Percentiles rank a stretch among this genome's conserved stretches.
phyloP scores from a whole-genome alignment of 2,113 vertebrate genomes.

The Raja brachyura region DNA sequence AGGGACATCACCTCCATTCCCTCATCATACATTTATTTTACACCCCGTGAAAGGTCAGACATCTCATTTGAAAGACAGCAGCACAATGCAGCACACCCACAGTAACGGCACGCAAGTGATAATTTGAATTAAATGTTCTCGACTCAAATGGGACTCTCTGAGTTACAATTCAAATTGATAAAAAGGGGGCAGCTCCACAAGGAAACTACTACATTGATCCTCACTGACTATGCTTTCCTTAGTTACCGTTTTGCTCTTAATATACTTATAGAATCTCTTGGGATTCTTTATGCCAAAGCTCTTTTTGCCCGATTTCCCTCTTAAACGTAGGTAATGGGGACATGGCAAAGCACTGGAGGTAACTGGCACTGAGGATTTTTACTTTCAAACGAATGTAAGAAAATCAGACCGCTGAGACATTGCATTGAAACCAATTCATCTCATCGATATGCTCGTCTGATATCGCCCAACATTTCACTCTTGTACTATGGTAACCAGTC shows the following conservation, averaged over 20 bases:
- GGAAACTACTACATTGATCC: no score
- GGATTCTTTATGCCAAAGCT: no score
- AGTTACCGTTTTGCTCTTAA: no score
- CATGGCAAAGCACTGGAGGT: background rate
- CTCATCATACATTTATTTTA: no score
- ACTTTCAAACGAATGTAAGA: background rate
- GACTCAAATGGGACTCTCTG: background rate
- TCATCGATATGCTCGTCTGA: background rate
- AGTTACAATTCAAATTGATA: background rate
- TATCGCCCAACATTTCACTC: background rate
- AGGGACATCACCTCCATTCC: background rate
- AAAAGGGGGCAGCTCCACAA: no score
- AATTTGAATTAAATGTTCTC: background rate
- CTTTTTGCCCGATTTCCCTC: no score
- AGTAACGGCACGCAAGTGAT: background rate
- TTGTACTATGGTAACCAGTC: background rate
- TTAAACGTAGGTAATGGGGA: background rate
- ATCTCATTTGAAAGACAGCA: background rate
- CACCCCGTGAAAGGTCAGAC: no score
- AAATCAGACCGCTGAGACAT: background rate
- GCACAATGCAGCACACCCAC: background rate
- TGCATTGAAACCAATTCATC: background rate
- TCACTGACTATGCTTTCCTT: no score
- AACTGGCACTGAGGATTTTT: background rate
- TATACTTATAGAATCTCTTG: no score